Percentiles rank a stretch among this genome's conserved stretches.
These are phyloP conservation scores for Ptychoptera albimana DNA, from an alignment of 2,888 invertebrate species.

Conservation along the genomic window DNA sequence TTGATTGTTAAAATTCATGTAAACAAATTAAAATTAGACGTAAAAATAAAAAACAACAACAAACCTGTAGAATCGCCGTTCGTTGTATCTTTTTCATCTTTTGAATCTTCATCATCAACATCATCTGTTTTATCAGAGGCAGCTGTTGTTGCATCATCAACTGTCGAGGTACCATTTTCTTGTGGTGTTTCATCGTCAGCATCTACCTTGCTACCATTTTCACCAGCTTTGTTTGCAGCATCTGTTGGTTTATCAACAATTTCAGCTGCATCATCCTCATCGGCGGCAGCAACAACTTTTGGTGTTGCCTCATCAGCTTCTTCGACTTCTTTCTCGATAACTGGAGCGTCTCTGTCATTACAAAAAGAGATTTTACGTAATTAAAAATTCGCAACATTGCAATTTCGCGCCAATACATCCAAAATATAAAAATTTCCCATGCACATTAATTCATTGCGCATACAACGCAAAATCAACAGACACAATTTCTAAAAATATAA, in stretches of 20 bases:
- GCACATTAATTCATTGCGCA: too few species aligned
- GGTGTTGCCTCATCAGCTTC: conserved; percentile 12
- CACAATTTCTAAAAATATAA: too few species aligned
- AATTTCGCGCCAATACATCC: too few species aligned
- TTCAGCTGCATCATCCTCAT: conserved; percentile 19
- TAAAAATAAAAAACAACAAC: background rate
- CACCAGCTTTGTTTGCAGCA: conserved; percentile 16
- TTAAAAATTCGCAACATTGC: too few species aligned
- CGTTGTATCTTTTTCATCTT: conserved; percentile 16
- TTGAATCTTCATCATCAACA: conserved; percentile 10
- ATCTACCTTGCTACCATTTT: conserved; percentile 16
- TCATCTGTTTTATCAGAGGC: conserved; percentile 8
- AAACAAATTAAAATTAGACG: background rate
- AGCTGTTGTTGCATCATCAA: conserved; percentile 5
- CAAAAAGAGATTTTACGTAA: too few species aligned
- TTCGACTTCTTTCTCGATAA: conserved; percentile 28
- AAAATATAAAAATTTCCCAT: too few species aligned
- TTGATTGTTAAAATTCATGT: conserved; percentile 1
- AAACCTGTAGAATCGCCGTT: conserved; percentile 28
- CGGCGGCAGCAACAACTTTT: conserved; percentile 15
- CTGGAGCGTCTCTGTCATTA: conserved; percentile 22
- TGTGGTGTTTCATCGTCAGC: conserved; percentile 17
- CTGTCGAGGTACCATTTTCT: conserved; percentile 21
- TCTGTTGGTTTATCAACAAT: conserved; percentile 7
- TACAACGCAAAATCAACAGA: too few species aligned